Conservation (phyloP, 2,797 vertebrate species). For the Chloroceryle inda region DNA sequence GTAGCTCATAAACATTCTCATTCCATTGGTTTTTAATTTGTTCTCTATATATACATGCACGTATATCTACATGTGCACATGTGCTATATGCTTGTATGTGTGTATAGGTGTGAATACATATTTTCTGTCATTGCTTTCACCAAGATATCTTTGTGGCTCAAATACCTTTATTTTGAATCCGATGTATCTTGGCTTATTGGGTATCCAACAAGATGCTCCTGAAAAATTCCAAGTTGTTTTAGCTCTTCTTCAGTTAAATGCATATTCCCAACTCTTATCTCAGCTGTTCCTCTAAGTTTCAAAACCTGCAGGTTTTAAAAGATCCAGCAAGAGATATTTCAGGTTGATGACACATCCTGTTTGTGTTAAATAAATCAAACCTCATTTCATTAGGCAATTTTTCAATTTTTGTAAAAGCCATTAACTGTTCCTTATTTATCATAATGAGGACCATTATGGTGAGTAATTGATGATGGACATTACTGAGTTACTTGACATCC, state of each 20-base stretch:
- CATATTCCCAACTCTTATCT: not conserved
- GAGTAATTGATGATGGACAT: conserved; percentile 40
- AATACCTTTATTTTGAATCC: not conserved
- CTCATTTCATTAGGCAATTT: conserved; percentile 39
- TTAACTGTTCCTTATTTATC: conserved; percentile 60
- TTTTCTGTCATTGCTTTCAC: not conserved
- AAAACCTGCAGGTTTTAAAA: not conserved
- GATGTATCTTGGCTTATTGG: not conserved
- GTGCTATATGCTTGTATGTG: not conserved
- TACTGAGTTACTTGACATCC: conserved; percentile 54
- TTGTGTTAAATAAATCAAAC: conserved; percentile 65
- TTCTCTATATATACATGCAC: not conserved
- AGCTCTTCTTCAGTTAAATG: not conserved
- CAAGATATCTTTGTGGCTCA: not conserved
- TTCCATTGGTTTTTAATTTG: not conserved
- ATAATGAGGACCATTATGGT: conserved; percentile 51
- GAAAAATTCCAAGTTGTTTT: conserved; percentile 15
- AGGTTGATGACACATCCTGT: conserved; percentile 38
- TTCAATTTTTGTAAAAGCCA: conserved; percentile 55
- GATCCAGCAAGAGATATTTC: conserved; percentile 15
- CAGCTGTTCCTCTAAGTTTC: not conserved
- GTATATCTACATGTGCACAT: not conserved
- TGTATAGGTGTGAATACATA: not conserved
- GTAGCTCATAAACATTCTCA: not conserved
- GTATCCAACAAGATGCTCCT: not conserved